Evolutionary conservation across 2,888 invertebrate genomes (phyloP).

Genomic region (Trichogramma evanescens): DNA sequence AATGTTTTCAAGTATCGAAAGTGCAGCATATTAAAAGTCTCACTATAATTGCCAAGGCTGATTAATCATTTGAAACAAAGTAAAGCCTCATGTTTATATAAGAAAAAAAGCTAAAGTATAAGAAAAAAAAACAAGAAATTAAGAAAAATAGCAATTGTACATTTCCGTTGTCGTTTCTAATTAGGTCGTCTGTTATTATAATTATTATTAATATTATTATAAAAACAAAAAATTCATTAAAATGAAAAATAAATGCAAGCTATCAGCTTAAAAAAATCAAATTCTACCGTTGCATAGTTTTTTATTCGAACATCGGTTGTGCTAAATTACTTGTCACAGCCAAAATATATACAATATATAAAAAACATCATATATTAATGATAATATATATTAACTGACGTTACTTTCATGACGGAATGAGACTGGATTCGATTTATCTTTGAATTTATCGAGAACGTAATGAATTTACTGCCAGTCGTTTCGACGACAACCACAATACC

Average conservation of each 20-base stretch:
- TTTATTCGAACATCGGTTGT: constrained; percentile 13
- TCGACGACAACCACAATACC: constrained; percentile 28
- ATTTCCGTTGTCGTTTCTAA: constrained; percentile 40
- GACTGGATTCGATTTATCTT: constrained; percentile 22
- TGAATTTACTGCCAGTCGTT: constrained; percentile 41
- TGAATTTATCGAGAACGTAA: constrained; percentile 11
- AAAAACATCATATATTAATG: background rate
- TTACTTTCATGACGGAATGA: constrained; percentile 24
- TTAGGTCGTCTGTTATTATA: constrained; percentile 32
- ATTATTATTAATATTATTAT: constrained; percentile 27
- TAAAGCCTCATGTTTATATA: constrained; percentile 16
- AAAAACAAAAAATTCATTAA: constrained; percentile 25
- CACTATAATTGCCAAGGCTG: constrained; percentile 22
- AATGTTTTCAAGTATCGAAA: constrained; percentile 29
- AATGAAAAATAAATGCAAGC: constrained; percentile 17
- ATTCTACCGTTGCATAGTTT: constrained; percentile 20
- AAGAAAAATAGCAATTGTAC: constrained; percentile 34
- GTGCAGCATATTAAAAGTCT: constrained; percentile 27
- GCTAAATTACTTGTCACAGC: constrained; percentile 10
- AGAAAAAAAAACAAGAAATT: constrained; percentile 21
- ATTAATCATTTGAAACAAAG: constrained; percentile 14
- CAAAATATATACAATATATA: constrained; percentile 7
- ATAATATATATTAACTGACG: constrained; percentile 16
- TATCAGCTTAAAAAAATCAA: constrained; percentile 20
- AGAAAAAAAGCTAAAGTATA: constrained; percentile 25